phyloP scores from a whole-genome alignment of 2,888 invertebrate species.

The Conops quadrifasciatus region DNA sequence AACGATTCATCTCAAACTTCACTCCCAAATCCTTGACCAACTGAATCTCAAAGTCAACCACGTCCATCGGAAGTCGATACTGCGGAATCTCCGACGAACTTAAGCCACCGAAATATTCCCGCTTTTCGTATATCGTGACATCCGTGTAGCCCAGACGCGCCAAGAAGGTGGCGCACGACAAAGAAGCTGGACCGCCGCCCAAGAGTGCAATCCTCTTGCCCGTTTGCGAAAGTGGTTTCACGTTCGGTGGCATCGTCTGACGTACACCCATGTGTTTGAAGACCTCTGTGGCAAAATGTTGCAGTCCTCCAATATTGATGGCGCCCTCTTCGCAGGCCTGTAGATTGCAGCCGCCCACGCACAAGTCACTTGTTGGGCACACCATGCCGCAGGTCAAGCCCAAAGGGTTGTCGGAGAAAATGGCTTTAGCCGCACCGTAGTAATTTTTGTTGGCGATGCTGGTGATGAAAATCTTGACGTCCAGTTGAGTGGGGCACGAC shows the following conservation, averaged over 20 bases:
- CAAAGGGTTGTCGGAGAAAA: slow-evolving; percentile 96
- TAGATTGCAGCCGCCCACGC: slow-evolving; percentile 97
- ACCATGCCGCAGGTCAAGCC: slow-evolving; percentile 98
- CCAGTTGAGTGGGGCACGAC: slow-evolving; percentile 97
- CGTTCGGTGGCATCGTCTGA: slow-evolving; percentile 83
- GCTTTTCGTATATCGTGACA: slow-evolving; percentile 91
- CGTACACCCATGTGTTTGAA: slow-evolving; percentile 94
- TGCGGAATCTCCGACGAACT: slow-evolving; percentile 97
- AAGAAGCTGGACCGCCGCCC: slow-evolving; percentile 95
- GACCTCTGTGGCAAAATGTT: slow-evolving; percentile 96
- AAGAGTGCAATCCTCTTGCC: slow-evolving; percentile 79
- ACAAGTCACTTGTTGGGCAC: slow-evolving; percentile 97
- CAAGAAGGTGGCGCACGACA: slow-evolving; percentile 96
- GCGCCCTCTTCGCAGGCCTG: slow-evolving; percentile 96
- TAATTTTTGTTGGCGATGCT: slow-evolving; percentile 98
- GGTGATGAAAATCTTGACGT: slow-evolving; percentile 95
- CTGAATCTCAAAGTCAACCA: slow-evolving; percentile 91
- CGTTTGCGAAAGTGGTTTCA: slow-evolving; percentile 65
- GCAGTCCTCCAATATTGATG: slow-evolving; percentile 98
- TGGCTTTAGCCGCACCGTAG: slow-evolving; percentile 96
- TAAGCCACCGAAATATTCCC: slow-evolving; percentile 87
- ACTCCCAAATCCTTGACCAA: slow-evolving; percentile 93
- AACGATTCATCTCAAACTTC: slow-evolving; percentile 79
- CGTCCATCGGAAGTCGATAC: slow-evolving; percentile 91
- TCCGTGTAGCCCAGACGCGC: slow-evolving; percentile 92